Evolutionary conservation across 2,888 invertebrate species (phyloP).

Genomic region (Andrena minutula): DNA sequence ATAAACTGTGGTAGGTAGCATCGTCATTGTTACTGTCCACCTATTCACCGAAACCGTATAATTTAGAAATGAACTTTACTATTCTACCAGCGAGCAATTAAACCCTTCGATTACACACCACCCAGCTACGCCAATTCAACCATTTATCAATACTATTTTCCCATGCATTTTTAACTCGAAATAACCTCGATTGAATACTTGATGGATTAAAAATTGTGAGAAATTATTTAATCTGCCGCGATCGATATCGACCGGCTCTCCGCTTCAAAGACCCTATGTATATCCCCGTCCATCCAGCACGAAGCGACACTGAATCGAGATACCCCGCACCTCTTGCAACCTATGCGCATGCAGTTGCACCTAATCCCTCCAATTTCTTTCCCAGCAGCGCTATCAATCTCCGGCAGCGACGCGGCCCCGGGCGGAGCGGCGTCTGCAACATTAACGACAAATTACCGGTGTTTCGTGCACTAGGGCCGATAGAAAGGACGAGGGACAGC

Average conservation of each 20-base stretch:
- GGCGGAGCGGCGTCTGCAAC: conserved; percentile 25
- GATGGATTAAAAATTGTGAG: too few species aligned
- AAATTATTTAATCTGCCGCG: neutral
- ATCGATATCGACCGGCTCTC: neutral
- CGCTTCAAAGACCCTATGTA: neutral
- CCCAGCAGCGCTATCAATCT: conserved; percentile 25
- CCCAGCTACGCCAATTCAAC: too few species aligned
- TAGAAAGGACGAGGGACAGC: neutral
- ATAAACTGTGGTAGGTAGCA: too few species aligned
- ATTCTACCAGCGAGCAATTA: too few species aligned
- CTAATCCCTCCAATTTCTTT: conserved; percentile 42
- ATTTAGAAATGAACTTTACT: too few species aligned
- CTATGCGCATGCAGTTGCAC: conserved; percentile 8
- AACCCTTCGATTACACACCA: too few species aligned
- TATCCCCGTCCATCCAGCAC: neutral
- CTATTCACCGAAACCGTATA: too few species aligned
- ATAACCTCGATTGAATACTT: too few species aligned
- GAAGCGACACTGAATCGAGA: neutral
- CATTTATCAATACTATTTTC: too few species aligned
- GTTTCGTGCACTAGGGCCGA: conserved; percentile 42
- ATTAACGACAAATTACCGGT: conserved; percentile 56
- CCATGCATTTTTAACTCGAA: too few species aligned
- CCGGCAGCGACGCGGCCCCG: neutral
- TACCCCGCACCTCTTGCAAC: neutral
- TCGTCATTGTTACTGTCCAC: too few species aligned